Percentiles rank a stretch among this genome's conserved stretches.
Conservation (phyloP, 2,797 vertebrate species). For the Ataeniobius toweri region DNA sequence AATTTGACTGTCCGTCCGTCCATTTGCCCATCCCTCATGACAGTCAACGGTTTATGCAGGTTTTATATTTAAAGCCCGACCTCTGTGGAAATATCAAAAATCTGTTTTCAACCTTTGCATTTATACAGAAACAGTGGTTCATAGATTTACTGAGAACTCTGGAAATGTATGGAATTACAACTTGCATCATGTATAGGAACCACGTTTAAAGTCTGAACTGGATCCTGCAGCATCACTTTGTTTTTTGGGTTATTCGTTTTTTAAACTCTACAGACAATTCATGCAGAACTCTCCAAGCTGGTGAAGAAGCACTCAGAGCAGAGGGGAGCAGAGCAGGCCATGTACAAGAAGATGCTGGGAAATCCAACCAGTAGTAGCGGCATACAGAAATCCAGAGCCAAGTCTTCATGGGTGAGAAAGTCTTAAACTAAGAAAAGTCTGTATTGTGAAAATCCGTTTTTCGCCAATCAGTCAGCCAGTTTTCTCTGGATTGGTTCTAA, state of each 20-base stretch:
- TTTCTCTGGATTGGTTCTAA: neutral
- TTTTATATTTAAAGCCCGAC: neutral
- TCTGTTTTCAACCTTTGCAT: neutral
- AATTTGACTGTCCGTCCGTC: no score
- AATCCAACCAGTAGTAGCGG: conserved; percentile 70
- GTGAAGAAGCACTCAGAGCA: conserved; percentile 93
- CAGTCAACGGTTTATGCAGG: neutral
- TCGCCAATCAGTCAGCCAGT: neutral
- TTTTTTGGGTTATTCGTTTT: neutral
- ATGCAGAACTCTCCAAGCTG: conserved; percentile 93
- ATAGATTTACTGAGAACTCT: neutral
- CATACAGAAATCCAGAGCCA: conserved; percentile 72
- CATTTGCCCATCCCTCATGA: neutral
- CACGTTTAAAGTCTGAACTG: neutral
- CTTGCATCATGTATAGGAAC: neutral
- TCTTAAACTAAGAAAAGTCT: neutral
- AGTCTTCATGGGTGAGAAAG: conserved; percentile 88
- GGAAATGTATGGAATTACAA: neutral
- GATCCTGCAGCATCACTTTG: conserved; percentile 3
- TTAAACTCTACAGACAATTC: conserved; percentile 86
- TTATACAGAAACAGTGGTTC: neutral
- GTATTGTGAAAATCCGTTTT: neutral
- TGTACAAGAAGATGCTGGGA: conserved; percentile 98
- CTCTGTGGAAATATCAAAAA: neutral
- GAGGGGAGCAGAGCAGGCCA: conserved; percentile 89